A percentile compares a stretch with the other conserved stretches of the same genome.
Conservation (phyloP, 2,888 invertebrate species). For the Drosophila putrida region DNA sequence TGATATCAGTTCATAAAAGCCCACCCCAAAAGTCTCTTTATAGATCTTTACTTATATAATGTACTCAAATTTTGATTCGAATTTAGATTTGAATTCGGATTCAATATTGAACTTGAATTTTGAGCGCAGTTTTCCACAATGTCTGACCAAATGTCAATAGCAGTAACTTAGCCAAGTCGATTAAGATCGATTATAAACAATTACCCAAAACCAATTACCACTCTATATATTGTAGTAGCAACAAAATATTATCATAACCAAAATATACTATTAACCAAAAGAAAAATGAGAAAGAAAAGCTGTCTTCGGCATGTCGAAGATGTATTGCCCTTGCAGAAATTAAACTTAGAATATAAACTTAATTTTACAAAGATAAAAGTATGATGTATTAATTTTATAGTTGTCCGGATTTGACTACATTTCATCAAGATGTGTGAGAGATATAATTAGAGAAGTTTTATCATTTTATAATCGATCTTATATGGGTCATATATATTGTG, state of each 20-base stretch:
- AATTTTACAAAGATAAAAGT: too few species aligned
- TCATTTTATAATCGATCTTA: too few species aligned
- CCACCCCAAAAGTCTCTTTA: slow-evolving; percentile 40
- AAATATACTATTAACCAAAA: slow-evolving; percentile 22
- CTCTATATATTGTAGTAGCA: slow-evolving; percentile 27
- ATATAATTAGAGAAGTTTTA: background rate
- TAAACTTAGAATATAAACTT: too few species aligned
- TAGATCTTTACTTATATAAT: slow-evolving; percentile 36
- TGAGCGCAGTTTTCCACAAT: slow-evolving; percentile 41
- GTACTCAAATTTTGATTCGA: slow-evolving; percentile 1
- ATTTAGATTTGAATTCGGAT: background rate
- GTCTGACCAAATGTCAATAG: slow-evolving; percentile 50
- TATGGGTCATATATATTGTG: background rate
- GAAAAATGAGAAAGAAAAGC: background rate
- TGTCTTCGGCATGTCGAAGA: slow-evolving; percentile 7
- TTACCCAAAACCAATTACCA: background rate
- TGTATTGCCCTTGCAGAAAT: slow-evolving; percentile 3
- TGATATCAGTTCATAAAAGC: slow-evolving; percentile 40
- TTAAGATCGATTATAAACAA: slow-evolving; percentile 23
- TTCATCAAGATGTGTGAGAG: background rate
- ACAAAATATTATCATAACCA: slow-evolving; percentile 35
- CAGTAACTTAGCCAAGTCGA: slow-evolving; percentile 28
- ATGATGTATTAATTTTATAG: background rate
- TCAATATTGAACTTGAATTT: slow-evolving; percentile 10
- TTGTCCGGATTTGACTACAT: background rate